Percentiles rank a stretch among this genome's conserved stretches.
Conservation (phyloP, 2,113 vertebrate genomes). For the Ranitomeya imitator region DNA sequence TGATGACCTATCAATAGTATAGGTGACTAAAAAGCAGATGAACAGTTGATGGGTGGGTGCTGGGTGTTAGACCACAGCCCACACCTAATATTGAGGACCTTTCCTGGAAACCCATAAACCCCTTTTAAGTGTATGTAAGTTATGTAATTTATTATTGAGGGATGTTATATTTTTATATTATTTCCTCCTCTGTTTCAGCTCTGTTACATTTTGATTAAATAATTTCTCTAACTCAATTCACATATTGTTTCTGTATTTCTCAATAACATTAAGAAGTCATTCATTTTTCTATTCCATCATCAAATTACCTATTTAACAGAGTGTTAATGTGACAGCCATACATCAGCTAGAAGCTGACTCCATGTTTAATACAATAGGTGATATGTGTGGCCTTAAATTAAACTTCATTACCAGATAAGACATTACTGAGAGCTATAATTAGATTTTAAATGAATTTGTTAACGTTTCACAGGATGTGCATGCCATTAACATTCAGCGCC, state of each 20-base stretch:
- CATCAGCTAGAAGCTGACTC: slow-evolving; percentile 34
- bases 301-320: slow-evolving; percentile 43
- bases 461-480: slow-evolving; percentile 31
- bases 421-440: slow-evolving; percentile 49
- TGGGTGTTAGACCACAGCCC: too few species aligned
- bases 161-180: too few species aligned
- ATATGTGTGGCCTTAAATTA: slow-evolving; percentile 48
- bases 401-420: slow-evolving; percentile 51
- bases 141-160: too few species aligned
- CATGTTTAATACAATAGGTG: slow-evolving; percentile 49
- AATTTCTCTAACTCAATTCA: not conserved
- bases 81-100: too few species aligned
- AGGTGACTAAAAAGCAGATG: too few species aligned
- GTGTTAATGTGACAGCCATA: slow-evolving; percentile 39
- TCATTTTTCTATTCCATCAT: slow-evolving; percentile 7
- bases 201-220: not conserved
- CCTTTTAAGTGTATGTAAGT: too few species aligned
- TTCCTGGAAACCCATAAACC: too few species aligned
- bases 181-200: not conserved
- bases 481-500: slow-evolving; percentile 2
- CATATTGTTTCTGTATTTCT: not conserved
- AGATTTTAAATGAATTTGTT: slow-evolving; percentile 54
- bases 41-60: too few species aligned
- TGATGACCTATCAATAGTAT: too few species aligned
- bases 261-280: slow-evolving; percentile 28